phyloP scores from a whole-genome alignment of 2,113 vertebrate genomes.

The Pyrgilauda ruficollis region DNA sequence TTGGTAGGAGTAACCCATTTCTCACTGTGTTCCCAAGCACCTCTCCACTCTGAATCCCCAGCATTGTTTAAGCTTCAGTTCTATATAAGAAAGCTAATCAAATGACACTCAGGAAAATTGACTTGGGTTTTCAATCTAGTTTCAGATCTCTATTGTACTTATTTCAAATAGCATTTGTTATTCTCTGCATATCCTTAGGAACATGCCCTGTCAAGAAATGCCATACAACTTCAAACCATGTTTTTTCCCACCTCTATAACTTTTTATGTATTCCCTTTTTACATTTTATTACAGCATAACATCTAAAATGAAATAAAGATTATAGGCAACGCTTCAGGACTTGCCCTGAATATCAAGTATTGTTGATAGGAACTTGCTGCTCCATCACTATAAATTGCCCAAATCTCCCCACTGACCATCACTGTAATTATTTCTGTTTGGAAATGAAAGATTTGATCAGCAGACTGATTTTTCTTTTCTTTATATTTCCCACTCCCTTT shows the following conservation, averaged over 20 bases:
- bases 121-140: conserved; percentile 77
- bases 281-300: conserved; percentile 79
- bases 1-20: conserved; percentile 73
- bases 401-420: conserved; percentile 72
- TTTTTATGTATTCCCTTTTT: conserved; percentile 82
- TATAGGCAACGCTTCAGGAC: conserved; percentile 77
- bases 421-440: conserved; percentile 76
- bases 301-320: conserved; percentile 83
- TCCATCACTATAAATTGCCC: conserved; percentile 65
- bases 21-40: conserved; percentile 67
- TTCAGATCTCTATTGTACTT: conserved; percentile 76
- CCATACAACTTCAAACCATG: conserved; percentile 75
- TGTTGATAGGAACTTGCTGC: conserved; percentile 66
- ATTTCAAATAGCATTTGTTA: conserved; percentile 78
- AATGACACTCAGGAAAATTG: conserved; percentile 78
- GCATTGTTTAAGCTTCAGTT: conserved; percentile 75
- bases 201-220: conserved; percentile 74
- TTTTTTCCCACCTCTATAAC: conserved; percentile 77
- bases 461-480: conserved; percentile 52
- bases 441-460: conserved; percentile 72
- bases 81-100: conserved; percentile 76
- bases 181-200: conserved; percentile 79
- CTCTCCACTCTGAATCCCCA: conserved; percentile 64
- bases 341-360: conserved; percentile 76
- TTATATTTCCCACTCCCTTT: conserved; percentile 37